Evolutionary conservation across 1,140 invertebrate genomes (phyloP), one percentile per base, ranked within the genome.

Genomic region (Cherax quadricarinatus): DNA sequence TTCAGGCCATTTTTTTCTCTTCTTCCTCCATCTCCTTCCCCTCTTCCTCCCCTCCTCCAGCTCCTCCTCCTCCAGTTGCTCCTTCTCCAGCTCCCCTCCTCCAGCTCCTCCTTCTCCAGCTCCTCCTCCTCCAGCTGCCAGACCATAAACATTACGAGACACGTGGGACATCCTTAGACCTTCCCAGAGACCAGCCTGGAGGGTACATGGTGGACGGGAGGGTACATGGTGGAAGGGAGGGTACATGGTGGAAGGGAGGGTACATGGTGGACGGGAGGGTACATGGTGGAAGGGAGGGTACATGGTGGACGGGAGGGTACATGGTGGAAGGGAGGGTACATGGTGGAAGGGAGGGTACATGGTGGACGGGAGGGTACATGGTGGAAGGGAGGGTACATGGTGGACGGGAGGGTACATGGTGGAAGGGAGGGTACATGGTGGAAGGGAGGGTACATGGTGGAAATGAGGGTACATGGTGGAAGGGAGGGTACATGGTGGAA

Each of bases 91-190:
- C 30, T 79, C 30, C 30, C 4, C 30, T n/a, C 30, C 57, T 12
- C 30, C 62, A 16, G 12, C 18, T 18, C 10, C 18, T 16, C 18
- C 62, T 16, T 41, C 49, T 41, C 12, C 30, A 48, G 41, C 21
- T 66, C 53, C 41, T 86, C 48, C 60, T 30, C 16, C 12, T 41
- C 48, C 6, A 10, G 16, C 60, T 41, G 21, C n/a, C 70, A 75
- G 70, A 75, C 70, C 70, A 75, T 75, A 75, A 75, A 75, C 24
- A 12, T 75, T 75, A 75, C n/a, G 70, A 75, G 70, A 0, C 70
- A 7, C 70, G 6, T 7, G 70, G 70, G 70, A 30, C 70, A 6
- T 30, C 70, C 70, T 75, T 75, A 75, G 70, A n/a, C n/a, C 70
- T 4, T 10, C n/a, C 70, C 21, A 5, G 62, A 75, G 24, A 9